These are phyloP conservation scores for Anas bahamensis DNA, from an alignment of 2,797 vertebrate species.

Conservation along the genomic window DNA sequence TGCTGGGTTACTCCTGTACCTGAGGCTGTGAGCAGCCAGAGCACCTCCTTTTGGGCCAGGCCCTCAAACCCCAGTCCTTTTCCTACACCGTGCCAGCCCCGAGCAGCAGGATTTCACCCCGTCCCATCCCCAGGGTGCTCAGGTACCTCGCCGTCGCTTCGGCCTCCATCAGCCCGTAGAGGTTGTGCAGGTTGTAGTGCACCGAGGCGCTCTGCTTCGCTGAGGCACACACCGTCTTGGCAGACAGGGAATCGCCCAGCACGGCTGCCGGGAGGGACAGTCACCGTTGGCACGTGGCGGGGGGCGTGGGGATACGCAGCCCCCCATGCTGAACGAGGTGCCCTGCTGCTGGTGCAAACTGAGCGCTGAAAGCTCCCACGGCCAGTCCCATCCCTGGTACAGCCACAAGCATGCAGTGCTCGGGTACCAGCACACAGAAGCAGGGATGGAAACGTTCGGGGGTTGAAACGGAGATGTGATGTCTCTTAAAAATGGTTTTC, in stretches of 20 bases:
- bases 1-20: not conserved
- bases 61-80: not conserved
- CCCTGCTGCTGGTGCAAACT: not conserved
- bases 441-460: not conserved
- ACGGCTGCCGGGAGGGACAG: conserved; percentile 74
- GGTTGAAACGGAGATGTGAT: rapidly evolving
- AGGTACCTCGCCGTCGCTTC: conserved; percentile 86
- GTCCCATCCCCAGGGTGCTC: not conserved
- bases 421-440: rapidly evolving
- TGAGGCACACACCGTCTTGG: conserved; percentile 85
- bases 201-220: conserved; percentile 81
- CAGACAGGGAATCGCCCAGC: conserved; percentile 81
- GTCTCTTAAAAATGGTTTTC: not conserved
- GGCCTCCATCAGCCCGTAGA: conserved; percentile 91
- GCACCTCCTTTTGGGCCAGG: not conserved
- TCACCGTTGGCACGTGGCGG: rapidly evolving
- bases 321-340: not conserved
- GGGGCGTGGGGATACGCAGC: not conserved
- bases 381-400: not conserved
- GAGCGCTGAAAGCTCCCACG: rapidly evolving
- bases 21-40: not conserved
- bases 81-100: not conserved
- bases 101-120: not conserved
- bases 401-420: not conserved
- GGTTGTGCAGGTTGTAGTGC: conserved; percentile 91